Conservation (phyloP, 1,140 invertebrate species). For the Penaeus indicus region DNA sequence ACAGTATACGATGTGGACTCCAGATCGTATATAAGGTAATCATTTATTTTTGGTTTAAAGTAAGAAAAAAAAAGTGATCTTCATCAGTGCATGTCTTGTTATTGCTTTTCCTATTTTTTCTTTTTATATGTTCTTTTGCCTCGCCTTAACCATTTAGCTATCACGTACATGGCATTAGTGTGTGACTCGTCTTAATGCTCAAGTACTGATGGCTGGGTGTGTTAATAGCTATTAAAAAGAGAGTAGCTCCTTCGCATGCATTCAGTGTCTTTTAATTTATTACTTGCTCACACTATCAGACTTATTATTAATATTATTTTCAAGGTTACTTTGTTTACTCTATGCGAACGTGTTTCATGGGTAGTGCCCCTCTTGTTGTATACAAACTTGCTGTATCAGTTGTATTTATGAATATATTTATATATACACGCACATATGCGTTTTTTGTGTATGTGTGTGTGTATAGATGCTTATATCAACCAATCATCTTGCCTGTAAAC, state of each 20-base stretch:
- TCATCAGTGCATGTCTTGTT: constrained; percentile 33
- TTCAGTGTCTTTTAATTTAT: constrained; percentile 40
- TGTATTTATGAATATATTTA: constrained; percentile 44
- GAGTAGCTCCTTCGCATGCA: constrained; percentile 13
- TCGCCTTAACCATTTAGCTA: constrained; percentile 7
- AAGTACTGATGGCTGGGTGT: no score
- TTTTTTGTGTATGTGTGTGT: constrained; percentile 40
- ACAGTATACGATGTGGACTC: constrained; percentile 52
- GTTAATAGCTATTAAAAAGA: no score
- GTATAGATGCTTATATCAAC: neutral
- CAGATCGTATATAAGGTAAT: constrained; percentile 55
- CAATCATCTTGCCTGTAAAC: no score
- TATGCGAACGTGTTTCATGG: constrained; percentile 50
- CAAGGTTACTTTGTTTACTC: constrained; percentile 40
- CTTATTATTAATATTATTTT: constrained; percentile 40
- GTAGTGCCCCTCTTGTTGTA: constrained; percentile 58
- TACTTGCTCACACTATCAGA: constrained; percentile 36
- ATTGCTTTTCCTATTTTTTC: constrained; percentile 37
- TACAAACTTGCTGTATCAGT: constrained; percentile 49
- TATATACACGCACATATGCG: constrained; percentile 48
- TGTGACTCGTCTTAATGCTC: no score
- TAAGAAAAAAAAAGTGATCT: constrained; percentile 10
- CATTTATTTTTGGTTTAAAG: constrained; percentile 48
- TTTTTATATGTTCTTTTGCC: constrained; percentile 35
- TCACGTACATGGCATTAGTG: no score